phyloP scores from a whole-genome alignment of 2,797 vertebrate species.

The Acanthurus tractus region DNA sequence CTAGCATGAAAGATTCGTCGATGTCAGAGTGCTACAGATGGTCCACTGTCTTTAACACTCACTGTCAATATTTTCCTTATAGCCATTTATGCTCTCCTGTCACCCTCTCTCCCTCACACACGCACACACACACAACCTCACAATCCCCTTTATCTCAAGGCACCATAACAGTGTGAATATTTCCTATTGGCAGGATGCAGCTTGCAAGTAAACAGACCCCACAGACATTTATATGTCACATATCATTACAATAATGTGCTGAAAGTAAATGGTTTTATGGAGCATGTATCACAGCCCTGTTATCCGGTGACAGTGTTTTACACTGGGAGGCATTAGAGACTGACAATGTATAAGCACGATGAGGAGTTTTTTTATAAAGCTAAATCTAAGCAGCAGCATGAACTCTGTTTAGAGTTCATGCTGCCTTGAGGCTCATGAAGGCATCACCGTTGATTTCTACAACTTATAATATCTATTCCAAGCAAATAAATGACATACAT shows the following conservation, averaged over 20 bases:
- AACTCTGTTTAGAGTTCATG: no score
- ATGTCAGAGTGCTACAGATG: slow-evolving; percentile 61
- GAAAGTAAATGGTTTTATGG: slow-evolving; percentile 42
- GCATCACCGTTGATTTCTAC: no score
- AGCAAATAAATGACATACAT: no score
- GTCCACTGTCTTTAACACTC: slow-evolving; percentile 50
- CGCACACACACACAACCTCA: slow-evolving; percentile 12
- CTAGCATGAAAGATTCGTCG: slow-evolving; percentile 30
- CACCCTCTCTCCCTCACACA: neutral
- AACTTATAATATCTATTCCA: no score
- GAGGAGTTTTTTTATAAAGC: neutral
- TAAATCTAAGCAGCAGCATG: no score
- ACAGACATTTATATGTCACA: slow-evolving; percentile 57
- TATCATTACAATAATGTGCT: slow-evolving; percentile 47
- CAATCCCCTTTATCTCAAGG: slow-evolving; percentile 50
- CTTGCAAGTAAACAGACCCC: slow-evolving; percentile 49
- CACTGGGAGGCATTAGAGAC: slow-evolving; percentile 11
- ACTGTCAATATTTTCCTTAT: slow-evolving; percentile 53
- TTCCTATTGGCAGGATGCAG: slow-evolving; percentile 58
- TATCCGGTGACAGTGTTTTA: slow-evolving; percentile 29
- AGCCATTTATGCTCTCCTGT: slow-evolving; percentile 35
- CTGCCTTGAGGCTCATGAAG: no score
- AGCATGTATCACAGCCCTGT: slow-evolving; percentile 29
- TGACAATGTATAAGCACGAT: slow-evolving; percentile 2
- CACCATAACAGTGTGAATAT: slow-evolving; percentile 48